A percentile compares a stretch with the other conserved stretches of the same genome.
Evolutionary conservation across 2,888 invertebrate genomes (phyloP).

Genomic region (Arenicola marina): DNA sequence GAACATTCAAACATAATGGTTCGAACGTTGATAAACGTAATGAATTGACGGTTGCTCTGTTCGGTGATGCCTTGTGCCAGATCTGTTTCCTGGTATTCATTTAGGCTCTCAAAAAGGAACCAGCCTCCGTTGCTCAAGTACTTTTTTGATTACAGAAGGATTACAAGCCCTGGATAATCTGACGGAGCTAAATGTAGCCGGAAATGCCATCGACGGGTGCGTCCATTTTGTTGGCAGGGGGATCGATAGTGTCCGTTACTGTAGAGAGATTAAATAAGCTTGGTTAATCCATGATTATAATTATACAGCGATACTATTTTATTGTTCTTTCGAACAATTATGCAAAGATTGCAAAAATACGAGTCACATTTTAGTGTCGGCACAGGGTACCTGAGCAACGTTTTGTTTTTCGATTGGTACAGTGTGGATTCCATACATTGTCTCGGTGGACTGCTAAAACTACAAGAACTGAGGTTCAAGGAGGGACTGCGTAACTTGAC

Average conservation of each 20-base stretch:
- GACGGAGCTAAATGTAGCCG: conserved; percentile 45
- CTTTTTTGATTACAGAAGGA: conserved; percentile 38
- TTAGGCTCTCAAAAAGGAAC: not conserved
- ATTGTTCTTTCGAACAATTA: not conserved
- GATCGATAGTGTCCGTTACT: too few species aligned
- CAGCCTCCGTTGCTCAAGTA: not conserved
- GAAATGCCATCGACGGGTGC: conserved; percentile 52
- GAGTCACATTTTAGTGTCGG: too few species aligned
- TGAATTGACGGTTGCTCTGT: too few species aligned
- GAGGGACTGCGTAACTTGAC: conserved; percentile 39
- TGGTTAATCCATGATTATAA: too few species aligned
- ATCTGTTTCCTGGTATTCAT: not conserved
- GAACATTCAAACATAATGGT: too few species aligned
- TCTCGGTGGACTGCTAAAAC: conserved; percentile 44
- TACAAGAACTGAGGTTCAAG: conserved; percentile 42
- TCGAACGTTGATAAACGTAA: too few species aligned
- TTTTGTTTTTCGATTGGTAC: not conserved
- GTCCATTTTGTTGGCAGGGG: not conserved
- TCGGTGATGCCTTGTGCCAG: too few species aligned
- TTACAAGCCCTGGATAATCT: conserved; percentile 50
- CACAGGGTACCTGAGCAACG: not conserved
- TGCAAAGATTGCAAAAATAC: not conserved
- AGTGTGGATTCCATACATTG: conserved; percentile 44
- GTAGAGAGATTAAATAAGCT: too few species aligned
- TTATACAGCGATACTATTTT: not conserved